A percentile compares a stretch with the other conserved stretches of the same genome.
These are phyloP conservation scores for Scolopax rusticola DNA, from an alignment of 2,797 vertebrate species.

Conservation along the genomic window DNA sequence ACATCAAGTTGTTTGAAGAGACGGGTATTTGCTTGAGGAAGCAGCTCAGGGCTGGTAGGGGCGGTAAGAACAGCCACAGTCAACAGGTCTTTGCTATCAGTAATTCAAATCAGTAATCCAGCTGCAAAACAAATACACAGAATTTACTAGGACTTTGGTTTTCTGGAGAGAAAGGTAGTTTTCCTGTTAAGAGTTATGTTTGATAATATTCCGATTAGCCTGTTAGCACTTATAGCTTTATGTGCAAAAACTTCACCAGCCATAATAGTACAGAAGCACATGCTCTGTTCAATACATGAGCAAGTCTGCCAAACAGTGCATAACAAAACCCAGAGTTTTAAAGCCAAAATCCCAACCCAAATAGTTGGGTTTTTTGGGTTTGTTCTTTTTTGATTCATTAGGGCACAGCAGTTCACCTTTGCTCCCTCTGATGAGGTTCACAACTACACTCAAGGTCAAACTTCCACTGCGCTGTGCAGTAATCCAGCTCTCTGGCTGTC, in stretches of 20 bases:
- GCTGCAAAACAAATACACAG: neutral
- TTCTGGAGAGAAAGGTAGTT: neutral
- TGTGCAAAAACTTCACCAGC: neutral
- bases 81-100: neutral
- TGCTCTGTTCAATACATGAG: neutral
- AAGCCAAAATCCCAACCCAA: neutral
- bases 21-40: neutral
- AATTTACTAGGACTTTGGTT: neutral
- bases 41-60: neutral
- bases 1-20: fast-evolving
- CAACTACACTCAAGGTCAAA: neutral
- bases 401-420: neutral
- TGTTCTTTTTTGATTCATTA: neutral
- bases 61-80: neutral
- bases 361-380: fast-evolving
- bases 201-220: neutral
- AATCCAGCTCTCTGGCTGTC: neutral
- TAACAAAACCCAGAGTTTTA: neutral
- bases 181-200: neutral
- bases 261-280: fast-evolving
- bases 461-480: fast-evolving
- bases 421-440: neutral
- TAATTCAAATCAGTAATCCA: neutral
- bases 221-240: neutral
- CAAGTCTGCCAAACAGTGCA: neutral